These are phyloP conservation scores for Pseudonaja textilis DNA, from an alignment of 2,113 vertebrate species.

Conservation along the genomic window DNA sequence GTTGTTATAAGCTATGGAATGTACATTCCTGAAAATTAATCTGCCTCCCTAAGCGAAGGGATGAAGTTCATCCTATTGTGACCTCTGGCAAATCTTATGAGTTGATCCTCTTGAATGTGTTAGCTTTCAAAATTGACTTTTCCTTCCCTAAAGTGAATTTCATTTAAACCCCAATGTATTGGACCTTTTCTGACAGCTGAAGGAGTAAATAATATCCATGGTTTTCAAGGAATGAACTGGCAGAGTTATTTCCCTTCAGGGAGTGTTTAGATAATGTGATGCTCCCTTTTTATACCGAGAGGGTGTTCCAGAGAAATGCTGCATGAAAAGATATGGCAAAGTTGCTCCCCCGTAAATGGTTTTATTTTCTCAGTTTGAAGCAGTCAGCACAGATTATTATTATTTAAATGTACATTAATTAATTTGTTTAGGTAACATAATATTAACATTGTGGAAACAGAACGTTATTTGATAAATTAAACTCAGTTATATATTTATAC, in stretches of 20 bases:
- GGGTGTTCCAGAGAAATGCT: constrained; percentile 9
- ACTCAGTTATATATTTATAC: not conserved
- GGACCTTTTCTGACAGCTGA: constrained; percentile 13
- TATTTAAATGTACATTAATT: not conserved
- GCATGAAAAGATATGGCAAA: constrained; percentile 24
- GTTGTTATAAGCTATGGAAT: not conserved
- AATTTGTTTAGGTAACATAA: not conserved
- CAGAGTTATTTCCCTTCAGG: constrained; percentile 25
- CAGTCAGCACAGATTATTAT: not conserved
- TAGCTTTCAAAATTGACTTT: constrained; percentile 21
- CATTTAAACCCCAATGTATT: constrained; percentile 16
- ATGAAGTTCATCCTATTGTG: not conserved
- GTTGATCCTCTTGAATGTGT: constrained; percentile 6
- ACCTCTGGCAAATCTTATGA: not conserved
- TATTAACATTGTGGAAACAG: not conserved
- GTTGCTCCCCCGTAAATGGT: not conserved
- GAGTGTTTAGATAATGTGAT: constrained; percentile 19
- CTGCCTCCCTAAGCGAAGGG: not conserved
- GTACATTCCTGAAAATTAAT: constrained; percentile 12
- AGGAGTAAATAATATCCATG: constrained; percentile 20
- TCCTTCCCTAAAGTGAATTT: constrained; percentile 12
- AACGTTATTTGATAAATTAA: not conserved
- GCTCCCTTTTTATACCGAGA: constrained; percentile 8
- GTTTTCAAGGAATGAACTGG: constrained; percentile 15
- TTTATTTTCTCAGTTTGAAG: not conserved